Evolutionary conservation across 2,113 vertebrate species (phyloP).

Genomic region (Collichthys lucidus): DNA sequence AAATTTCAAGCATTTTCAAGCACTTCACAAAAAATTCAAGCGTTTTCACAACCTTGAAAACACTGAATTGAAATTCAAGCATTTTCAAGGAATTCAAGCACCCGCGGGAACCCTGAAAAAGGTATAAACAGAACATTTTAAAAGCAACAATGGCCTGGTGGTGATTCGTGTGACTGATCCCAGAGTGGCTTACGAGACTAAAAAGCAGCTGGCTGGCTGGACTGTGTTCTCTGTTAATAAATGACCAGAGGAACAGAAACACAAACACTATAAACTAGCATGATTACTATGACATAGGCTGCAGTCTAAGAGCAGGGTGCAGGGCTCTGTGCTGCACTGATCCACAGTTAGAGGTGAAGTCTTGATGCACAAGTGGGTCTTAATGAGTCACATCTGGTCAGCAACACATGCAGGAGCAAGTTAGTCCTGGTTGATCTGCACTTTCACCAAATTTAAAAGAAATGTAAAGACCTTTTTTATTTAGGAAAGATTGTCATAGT

Average conservation of each 20-base stretch:
- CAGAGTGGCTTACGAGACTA: constrained; percentile 1
- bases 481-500: too few relatives aligned
- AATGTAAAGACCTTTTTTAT: neutral
- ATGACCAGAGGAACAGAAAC: constrained; percentile 62
- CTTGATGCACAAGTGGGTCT: neutral
- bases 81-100: too few relatives aligned
- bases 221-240: constrained; percentile 77
- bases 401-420: neutral
- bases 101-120: too few relatives aligned
- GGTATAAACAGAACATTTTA: constrained; percentile 8
- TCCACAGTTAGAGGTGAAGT: neutral
- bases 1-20: too few relatives aligned
- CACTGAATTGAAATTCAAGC: too few relatives aligned
- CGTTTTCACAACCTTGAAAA: too few relatives aligned
- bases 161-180: constrained; percentile 12
- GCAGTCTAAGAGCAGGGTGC: neutral
- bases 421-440: neutral
- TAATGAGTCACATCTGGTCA: constrained; percentile 1
- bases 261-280: constrained; percentile 72
- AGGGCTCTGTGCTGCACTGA: neutral
- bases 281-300: constrained; percentile 29
- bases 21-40: too few relatives aligned
- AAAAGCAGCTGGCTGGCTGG: constrained; percentile 46
- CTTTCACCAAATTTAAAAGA: neutral
- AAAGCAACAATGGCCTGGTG: neutral